Evolutionary conservation across 2,888 invertebrate species (phyloP), one percentile per base, ranked within the genome.

Genomic region (Anaspis maculata): DNA sequence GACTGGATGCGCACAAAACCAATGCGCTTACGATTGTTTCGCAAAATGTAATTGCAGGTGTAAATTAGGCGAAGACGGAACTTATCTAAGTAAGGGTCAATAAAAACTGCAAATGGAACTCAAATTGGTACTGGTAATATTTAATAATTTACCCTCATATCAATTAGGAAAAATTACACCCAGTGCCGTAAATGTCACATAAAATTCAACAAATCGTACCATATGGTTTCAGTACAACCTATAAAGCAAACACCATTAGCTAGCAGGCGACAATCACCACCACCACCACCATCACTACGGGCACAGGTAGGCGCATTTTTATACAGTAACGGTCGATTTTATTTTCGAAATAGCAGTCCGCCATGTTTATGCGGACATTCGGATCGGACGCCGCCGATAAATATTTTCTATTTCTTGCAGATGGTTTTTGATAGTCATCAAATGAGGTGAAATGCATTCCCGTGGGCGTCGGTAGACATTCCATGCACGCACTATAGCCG

Each of bases 351-450:
- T 23, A 34, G 32, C 38, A 33, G 37, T 40, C n/a, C n/a, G 34
- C 41, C 14, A 27, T 36, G 28, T 31, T 40, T 33, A 28, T 25
- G 12, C 35, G 26, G 29, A 11, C 22, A 30, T 27, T 33, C 25
- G 10, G 25, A 27, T 40, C 23, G 30, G 22, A 24, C 27, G 16
- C 28, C 33, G 30, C 37, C 34, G 34, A 42, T 45, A 48, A 46
- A 44, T 45, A 43, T 45, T 46, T 47, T 48, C 40, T 44, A 44
- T 43, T 42, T 39, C 45, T 42, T 44, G 41, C 50, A 48, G 50
- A 50, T 50, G 50, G 47, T 45, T 47, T 47, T 44, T 48, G 50
- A 50, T 50, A 50, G 46, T 46, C 47, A 50, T 50, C 48, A 50
- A 47, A 45, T 41, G 43, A 48, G 45, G 50, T 47, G 48, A 50